A percentile compares a stretch with the other conserved stretches of the same genome.
Evolutionary conservation across 2,797 vertebrate species (phyloP).

Genomic region (Fistularia commersonii): DNA sequence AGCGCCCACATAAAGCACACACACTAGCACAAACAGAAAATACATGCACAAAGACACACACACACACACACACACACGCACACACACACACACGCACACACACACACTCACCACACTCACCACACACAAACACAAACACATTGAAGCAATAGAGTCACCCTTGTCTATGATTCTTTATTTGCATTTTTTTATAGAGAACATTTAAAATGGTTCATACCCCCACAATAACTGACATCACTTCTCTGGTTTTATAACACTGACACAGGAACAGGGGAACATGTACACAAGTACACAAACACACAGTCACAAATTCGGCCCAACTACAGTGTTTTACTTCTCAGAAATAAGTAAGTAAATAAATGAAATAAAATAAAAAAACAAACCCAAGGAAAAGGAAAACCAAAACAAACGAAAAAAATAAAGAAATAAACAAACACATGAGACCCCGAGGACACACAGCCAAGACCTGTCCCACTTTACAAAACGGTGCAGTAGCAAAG

Average conservation of each 20-base stretch:
- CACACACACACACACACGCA: not conserved
- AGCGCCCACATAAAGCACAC: too few relatives aligned
- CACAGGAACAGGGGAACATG: slow-evolving; percentile 76
- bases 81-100: slow-evolving; percentile 2
- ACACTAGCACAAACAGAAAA: too few relatives aligned
- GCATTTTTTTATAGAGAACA: slow-evolving; percentile 80
- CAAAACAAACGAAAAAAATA: slow-evolving; percentile 12
- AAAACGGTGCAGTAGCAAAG: slow-evolving; percentile 75
- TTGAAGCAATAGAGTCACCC: slow-evolving; percentile 11
- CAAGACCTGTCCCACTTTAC: slow-evolving; percentile 78
- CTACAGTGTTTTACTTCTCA: slow-evolving; percentile 70
- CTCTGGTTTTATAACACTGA: slow-evolving; percentile 79
- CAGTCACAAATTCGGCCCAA: slow-evolving; percentile 73
- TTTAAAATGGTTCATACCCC: slow-evolving; percentile 78
- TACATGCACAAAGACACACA: not conserved
- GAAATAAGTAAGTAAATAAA: too few relatives aligned
- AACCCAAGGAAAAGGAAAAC: slow-evolving; percentile 1
- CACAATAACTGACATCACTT: slow-evolving; percentile 80
- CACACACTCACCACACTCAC: not conserved
- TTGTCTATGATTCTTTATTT: slow-evolving; percentile 76
- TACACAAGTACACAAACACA: slow-evolving; percentile 80
- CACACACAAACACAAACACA: not conserved
- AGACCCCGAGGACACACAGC: slow-evolving; percentile 70
- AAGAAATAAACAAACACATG: slow-evolving; percentile 35
- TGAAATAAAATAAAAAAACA: too few relatives aligned